These are phyloP conservation scores for Diplazon laetatorius DNA, from an alignment of 2,888 invertebrate genomes.

Conservation along the genomic window DNA sequence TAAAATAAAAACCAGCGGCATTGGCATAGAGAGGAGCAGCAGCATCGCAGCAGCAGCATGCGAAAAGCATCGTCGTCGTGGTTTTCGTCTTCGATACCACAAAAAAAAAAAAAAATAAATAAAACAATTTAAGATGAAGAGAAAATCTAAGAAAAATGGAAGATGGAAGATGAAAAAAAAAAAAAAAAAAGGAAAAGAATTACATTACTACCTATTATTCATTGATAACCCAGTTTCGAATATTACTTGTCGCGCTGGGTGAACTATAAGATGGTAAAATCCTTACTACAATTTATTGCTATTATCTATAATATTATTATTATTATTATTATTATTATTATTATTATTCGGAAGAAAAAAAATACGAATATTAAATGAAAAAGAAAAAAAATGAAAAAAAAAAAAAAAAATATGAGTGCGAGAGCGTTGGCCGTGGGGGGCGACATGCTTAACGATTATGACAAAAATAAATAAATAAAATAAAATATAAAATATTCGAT, in stretches of 20 bases:
- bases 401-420: slow-evolving; percentile 29
- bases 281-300: slow-evolving; percentile 80
- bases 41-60: slow-evolving; percentile 56
- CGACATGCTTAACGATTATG: slow-evolving; percentile 57
- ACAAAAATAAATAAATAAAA: slow-evolving; percentile 48
- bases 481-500: too few relatives aligned
- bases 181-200: too few relatives aligned
- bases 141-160: too few relatives aligned
- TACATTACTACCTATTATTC: slow-evolving; percentile 71
- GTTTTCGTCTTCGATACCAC: slow-evolving; percentile 67
- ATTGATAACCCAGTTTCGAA: slow-evolving; percentile 73
- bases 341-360: slow-evolving; percentile 56
- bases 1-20: slow-evolving; percentile 41
- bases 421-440: too few relatives aligned
- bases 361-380: slow-evolving; percentile 73
- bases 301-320: slow-evolving; percentile 79
- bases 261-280: slow-evolving; percentile 79
- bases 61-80: slow-evolving; percentile 54
- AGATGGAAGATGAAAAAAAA: too few relatives aligned
- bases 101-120: too few relatives aligned
- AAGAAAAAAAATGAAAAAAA: slow-evolving; percentile 26
- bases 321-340: too few relatives aligned
- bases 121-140: too few relatives aligned
- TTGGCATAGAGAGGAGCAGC: slow-evolving; percentile 61
- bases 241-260: slow-evolving; percentile 80